Percentiles rank a stretch among this genome's conserved stretches.
phyloP scores from a whole-genome alignment of 2,888 invertebrate species.

The Hecatera dysodea region DNA sequence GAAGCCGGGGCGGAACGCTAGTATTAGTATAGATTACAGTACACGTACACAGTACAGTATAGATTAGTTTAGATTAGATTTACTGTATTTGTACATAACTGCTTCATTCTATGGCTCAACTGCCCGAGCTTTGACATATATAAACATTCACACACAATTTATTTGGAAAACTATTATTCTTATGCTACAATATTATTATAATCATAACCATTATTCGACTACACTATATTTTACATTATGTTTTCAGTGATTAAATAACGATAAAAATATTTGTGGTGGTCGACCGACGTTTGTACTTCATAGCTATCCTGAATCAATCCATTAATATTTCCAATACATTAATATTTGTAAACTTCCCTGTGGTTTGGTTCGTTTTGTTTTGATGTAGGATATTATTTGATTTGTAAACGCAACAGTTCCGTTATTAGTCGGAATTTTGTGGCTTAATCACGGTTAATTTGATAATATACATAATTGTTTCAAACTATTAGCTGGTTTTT shows the following conservation, averaged over 20 bases:
- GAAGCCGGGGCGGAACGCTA: no score
- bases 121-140: no score
- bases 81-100: no score
- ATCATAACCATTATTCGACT: no score
- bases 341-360: constrained; percentile 27
- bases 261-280: constrained; percentile 2
- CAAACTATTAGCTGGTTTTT: not conserved
- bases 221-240: no score
- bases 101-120: no score
- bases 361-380: constrained; percentile 27
- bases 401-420: constrained; percentile 4
- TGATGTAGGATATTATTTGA: constrained; percentile 2
- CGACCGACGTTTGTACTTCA: constrained; percentile 1
- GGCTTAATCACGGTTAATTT: not conserved
- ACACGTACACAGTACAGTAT: no score
- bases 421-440: not conserved
- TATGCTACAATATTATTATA: no score
- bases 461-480: constrained; percentile 1
- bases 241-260: not conserved
- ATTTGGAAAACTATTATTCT: no score
- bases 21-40: no score
- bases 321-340: constrained; percentile 40
- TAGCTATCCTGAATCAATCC: constrained; percentile 12
- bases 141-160: no score
- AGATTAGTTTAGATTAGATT: no score